phyloP scores from a whole-genome alignment of 2,113 vertebrate genomes.

The Gopherus flavomarginatus region DNA sequence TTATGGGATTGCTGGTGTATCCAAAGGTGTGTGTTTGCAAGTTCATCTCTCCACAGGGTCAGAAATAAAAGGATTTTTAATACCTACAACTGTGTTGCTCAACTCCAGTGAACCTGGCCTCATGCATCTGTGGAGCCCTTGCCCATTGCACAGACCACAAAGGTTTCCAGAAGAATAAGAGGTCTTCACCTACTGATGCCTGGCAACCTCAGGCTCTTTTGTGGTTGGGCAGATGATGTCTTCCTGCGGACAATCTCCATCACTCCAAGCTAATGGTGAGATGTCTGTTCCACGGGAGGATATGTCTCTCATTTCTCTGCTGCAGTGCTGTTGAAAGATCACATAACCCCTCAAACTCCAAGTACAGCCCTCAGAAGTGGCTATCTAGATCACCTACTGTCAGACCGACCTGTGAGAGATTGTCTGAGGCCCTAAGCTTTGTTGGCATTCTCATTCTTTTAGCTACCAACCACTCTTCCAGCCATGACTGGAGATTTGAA shows the following conservation, averaged over 20 bases:
- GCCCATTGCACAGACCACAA: fast-evolving
- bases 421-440: neutral
- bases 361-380: neutral
- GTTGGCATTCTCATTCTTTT: neutral
- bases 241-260: fast-evolving
- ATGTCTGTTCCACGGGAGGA: fast-evolving
- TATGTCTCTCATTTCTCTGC: fast-evolving
- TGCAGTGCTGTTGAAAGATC: neutral
- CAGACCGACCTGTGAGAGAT: neutral
- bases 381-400: neutral
- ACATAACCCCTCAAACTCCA: neutral
- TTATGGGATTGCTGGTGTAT: too few species aligned
- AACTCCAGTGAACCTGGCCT: neutral
- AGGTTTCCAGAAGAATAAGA: neutral
- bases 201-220: neutral
- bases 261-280: fast-evolving
- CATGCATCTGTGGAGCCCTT: neutral
- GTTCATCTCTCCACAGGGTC: neutral
- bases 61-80: neutral
- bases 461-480: neutral
- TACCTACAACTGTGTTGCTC: neutral
- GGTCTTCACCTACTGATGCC: neutral
- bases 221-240: neutral
- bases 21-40: neutral
- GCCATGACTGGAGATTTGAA: neutral